Base-by-base conservation (phyloP, 2,797 vertebrate genomes). In the Lutjanus campechanus region DNA sequence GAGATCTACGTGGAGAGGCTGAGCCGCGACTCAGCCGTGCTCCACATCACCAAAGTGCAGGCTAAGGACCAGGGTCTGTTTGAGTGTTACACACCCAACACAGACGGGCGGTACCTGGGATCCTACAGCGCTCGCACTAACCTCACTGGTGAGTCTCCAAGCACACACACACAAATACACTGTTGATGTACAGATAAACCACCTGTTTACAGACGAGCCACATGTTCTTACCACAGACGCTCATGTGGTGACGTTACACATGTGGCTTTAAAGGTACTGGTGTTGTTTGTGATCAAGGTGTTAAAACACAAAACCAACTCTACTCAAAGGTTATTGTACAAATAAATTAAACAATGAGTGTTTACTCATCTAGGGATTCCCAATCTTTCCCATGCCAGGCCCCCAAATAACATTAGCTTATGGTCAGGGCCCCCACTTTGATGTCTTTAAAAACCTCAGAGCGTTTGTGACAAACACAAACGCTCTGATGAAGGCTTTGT, bases 51-150 rank as follows among this genome's bases (percentile, higher is more conserved):
- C 46, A 95, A 97, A 79, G 95, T 98, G 83, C 96, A 95, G 95
- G 91, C 91, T 60, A 79, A 65, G 11, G 97, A 99, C 36, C 90
- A 97, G 16, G 98, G 97, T 2, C 89, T 96, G 86, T 98, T 97
- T 0, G 97, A 98, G 92, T 99, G 98, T 84, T 95, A 97, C 95
- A 98, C 97, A 0, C 97, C 97, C 17, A 97, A 92, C 94, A 97
- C 97, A 0, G 96, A 97, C 1, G 92, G 66, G 0, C 88, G 16
- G 2, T 97, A 96, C 93, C 92, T 96, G 11, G 97, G 97, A 40
- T 96, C 78, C 79, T 97, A 98, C 93, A 97, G 95, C 1, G 97
- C 96, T 2, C 96, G 95, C 71, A 96, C 93, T 55, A 95, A 94
- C 84, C 95, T 98, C 69, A 96, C 91, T 0, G 97, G 97, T 99